Base-by-base conservation (phyloP, 2,888 invertebrate genomes). In the Caenorhabditis angaria region DNA sequence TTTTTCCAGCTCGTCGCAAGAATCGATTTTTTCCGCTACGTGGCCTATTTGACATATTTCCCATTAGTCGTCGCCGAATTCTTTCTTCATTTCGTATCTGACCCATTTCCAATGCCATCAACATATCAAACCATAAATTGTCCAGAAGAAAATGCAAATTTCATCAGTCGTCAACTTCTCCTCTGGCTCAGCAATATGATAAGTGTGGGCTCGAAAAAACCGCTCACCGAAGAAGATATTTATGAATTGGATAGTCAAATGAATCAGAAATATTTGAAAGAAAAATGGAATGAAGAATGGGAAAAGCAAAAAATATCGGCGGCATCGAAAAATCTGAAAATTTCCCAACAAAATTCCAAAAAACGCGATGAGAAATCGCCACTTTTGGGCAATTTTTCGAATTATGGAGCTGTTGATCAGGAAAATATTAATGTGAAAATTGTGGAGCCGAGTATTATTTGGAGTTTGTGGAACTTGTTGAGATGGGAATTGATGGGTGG, bases 21-120 rank as follows among this genome's bases (percentile, higher is more conserved):
- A 27, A 70, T 80, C 1, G 82, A 86, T 66, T 81, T 81, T 60
- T 75, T 76, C 56, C 75, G 81, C 5, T 86, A 83, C 62, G 61
- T 84, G 1, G 80, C 83, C 27, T 84, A 81, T 62, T 61, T 86
- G 27, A 75, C 80, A 35, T 86, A 82, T 76, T 86, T 79, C 75
- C 85, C 85, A 8, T 67, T 86, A 18, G 69, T 82, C 10, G 72
- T 82, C 41, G 57, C 82, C 29, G 77, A 82, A 68, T 69, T 84
- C 20, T 53, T 84, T 41, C 65, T 85, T 1, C 79, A 81, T 65
- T 80, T 78, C 51, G 85, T 85, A 57, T 65, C 84, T 6, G 82
- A 83, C 64, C 77, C 78, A 20, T 70, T 80, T 27, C 76, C 75
- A 41, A 68, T 77, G 54, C 72, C 67, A 14, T 65, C 61, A 12